Percentiles rank a stretch among this genome's conserved stretches.
Conservation (phyloP, 1,140 invertebrate genomes). For the Drosophila subobscura region DNA sequence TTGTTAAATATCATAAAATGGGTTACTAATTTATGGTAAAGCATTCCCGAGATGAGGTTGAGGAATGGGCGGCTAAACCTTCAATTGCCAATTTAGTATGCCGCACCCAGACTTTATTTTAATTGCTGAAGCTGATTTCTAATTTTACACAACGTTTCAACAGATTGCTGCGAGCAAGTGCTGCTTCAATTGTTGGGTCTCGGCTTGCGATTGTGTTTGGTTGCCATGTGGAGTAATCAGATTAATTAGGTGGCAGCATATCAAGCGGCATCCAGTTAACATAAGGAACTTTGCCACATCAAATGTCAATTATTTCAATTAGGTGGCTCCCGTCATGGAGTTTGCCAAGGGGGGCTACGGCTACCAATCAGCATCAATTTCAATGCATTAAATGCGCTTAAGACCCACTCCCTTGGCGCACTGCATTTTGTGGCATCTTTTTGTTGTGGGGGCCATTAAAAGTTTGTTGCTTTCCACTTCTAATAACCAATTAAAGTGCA, state of each 20-base stretch:
- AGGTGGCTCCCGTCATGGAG: conserved; percentile 16
- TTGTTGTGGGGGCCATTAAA: conserved; percentile 51
- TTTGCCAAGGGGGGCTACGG: conserved; percentile 34
- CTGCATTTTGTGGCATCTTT: neutral
- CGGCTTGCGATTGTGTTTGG: conserved; percentile 17
- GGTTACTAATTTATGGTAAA: too few species aligned
- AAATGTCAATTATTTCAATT: conserved; percentile 57
- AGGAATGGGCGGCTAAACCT: too few species aligned
- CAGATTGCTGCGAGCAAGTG: too few species aligned
- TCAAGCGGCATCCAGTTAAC: conserved; percentile 37
- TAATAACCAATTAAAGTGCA: conserved; percentile 78
- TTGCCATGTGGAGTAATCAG: conserved; percentile 24
- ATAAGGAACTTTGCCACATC: conserved; percentile 48
- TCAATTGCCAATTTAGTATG: too few species aligned
- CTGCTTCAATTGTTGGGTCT: conserved; percentile 14
- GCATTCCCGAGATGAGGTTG: too few species aligned
- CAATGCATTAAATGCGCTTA: conserved; percentile 41
- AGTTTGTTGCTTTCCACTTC: conserved; percentile 50
- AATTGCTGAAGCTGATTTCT: too few species aligned
- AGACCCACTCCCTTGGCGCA: neutral
- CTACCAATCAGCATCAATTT: conserved; percentile 36
- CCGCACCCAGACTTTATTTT: too few species aligned
- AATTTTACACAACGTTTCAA: too few species aligned
- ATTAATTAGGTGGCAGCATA: conserved; percentile 39
- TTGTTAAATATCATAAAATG: too few species aligned